A percentile compares a stretch with the other conserved stretches of the same genome.
phyloP scores from a whole-genome alignment of 92 coral and sea anemone genomes.

The Isaurus tuberculatus region DNA sequence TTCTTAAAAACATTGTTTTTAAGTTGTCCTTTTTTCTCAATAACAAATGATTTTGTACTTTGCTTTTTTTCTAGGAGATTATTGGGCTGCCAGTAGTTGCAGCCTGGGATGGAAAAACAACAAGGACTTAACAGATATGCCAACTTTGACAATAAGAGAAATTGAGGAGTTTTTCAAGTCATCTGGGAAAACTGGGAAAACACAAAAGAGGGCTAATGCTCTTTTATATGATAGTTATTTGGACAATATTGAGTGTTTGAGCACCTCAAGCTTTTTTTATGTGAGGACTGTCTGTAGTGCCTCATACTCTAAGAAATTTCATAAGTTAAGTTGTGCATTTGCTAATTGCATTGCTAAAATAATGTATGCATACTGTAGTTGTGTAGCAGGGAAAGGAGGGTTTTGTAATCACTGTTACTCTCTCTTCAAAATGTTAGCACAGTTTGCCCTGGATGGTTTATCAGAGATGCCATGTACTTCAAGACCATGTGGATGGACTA shows the following conservation, averaged over 20 bases:
- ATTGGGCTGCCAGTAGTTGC: constrained; percentile 23
- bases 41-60: neutral
- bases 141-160: constrained; percentile 58
- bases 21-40: constrained; percentile 5
- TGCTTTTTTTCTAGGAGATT: neutral
- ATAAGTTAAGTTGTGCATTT: constrained; percentile 64
- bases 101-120: constrained; percentile 13
- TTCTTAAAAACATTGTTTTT: neutral
- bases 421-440: constrained; percentile 60
- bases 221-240: constrained; percentile 59
- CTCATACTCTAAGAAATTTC: constrained; percentile 59
- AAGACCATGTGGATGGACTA: constrained; percentile 78
- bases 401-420: constrained; percentile 72
- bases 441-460: constrained; percentile 63
- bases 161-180: constrained; percentile 47
- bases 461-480: constrained; percentile 67
- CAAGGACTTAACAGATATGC: constrained; percentile 41
- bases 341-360: constrained; percentile 40
- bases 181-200: constrained; percentile 70
- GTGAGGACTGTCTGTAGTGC: constrained; percentile 66
- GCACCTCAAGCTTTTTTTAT: constrained; percentile 35
- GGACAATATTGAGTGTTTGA: constrained; percentile 54
- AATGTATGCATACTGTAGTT: constrained; percentile 61
- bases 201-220: constrained; percentile 64
- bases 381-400: constrained; percentile 65